Evolutionary conservation across 92 coral and sea anemone species (phyloP).

Genomic region (Zoanthus gigantus): DNA sequence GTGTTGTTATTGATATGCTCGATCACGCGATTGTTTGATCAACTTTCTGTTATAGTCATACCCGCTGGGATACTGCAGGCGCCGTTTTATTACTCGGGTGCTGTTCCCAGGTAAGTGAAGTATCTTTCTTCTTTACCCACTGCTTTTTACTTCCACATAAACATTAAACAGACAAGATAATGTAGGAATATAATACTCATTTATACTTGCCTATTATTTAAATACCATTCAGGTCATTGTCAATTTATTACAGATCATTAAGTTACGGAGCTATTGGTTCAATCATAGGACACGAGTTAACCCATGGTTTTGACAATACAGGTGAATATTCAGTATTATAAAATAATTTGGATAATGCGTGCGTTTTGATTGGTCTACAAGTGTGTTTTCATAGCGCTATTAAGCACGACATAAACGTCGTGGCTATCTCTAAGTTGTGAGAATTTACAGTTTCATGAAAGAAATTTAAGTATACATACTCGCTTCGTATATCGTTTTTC

Average conservation of each 20-base stretch:
- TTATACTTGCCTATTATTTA: background rate
- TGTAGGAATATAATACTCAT: background rate
- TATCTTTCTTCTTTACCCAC: background rate
- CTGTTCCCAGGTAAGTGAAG: conserved; percentile 83
- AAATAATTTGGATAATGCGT: background rate
- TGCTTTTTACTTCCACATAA: too few species aligned
- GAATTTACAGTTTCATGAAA: too few species aligned
- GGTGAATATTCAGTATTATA: conserved; percentile 61
- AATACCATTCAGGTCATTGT: background rate
- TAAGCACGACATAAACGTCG: too few species aligned
- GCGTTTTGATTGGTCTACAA: too few species aligned
- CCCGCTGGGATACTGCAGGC: conserved; percentile 98
- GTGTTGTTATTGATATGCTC: background rate
- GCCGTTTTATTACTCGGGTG: conserved; percentile 94
- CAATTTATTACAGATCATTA: conserved; percentile 68
- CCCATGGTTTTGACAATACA: conserved; percentile 99
- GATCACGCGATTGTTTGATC: background rate
- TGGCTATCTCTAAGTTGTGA: too few species aligned
- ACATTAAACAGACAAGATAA: too few species aligned
- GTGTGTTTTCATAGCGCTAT: too few species aligned
- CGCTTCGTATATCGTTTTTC: too few species aligned
- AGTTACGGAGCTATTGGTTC: conserved; percentile 98
- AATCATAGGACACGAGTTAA: conserved; percentile 96
- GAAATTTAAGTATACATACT: too few species aligned
- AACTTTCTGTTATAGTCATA: conserved; percentile 63